These are phyloP conservation scores for Drosophila malerkotliana DNA, from an alignment of 1,140 invertebrate genomes.

Conservation along the genomic window DNA sequence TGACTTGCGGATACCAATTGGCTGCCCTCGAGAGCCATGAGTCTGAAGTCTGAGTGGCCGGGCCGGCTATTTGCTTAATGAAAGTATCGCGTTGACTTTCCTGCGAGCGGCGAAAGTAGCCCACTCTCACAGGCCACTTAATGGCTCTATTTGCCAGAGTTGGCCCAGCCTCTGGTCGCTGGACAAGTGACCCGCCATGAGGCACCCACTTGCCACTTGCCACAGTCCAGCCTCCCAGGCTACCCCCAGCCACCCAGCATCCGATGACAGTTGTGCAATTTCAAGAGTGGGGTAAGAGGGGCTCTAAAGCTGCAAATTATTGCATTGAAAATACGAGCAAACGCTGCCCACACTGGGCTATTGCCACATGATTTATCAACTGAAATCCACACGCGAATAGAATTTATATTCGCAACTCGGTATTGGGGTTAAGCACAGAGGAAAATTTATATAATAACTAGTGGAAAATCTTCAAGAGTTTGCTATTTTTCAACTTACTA, in stretches of 20 bases:
- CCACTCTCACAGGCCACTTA: constrained; percentile 72
- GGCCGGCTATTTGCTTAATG: constrained; percentile 63
- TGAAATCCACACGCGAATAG: constrained; percentile 66
- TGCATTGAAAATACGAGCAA: constrained; percentile 33
- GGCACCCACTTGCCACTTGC: constrained; percentile 2
- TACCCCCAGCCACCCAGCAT: neutral
- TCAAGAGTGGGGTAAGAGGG: neutral
- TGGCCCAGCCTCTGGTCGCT: neutral
- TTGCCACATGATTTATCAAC: constrained; percentile 71
- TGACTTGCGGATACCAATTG: constrained; percentile 42
- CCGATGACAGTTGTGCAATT: constrained; percentile 64
- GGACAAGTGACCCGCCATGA: constrained; percentile 4
- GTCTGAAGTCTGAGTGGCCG: constrained; percentile 63
- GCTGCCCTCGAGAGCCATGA: constrained; percentile 34
- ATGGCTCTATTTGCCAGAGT: constrained; percentile 65
- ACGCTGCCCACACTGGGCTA: constrained; percentile 49
- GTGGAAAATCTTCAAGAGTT: neutral
- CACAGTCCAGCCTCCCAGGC: constrained; percentile 14
- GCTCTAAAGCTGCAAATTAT: constrained; percentile 61
- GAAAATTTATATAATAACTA: constrained; percentile 3
- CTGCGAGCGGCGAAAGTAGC: constrained; percentile 74
- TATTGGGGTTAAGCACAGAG: constrained; percentile 23
- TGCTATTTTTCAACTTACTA: neutral
- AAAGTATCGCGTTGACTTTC: constrained; percentile 58
- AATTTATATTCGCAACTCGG: constrained; percentile 54